Evolutionary conservation across 2,797 vertebrate genomes (phyloP).

Genomic region (Pangasius krempfi): DNA sequence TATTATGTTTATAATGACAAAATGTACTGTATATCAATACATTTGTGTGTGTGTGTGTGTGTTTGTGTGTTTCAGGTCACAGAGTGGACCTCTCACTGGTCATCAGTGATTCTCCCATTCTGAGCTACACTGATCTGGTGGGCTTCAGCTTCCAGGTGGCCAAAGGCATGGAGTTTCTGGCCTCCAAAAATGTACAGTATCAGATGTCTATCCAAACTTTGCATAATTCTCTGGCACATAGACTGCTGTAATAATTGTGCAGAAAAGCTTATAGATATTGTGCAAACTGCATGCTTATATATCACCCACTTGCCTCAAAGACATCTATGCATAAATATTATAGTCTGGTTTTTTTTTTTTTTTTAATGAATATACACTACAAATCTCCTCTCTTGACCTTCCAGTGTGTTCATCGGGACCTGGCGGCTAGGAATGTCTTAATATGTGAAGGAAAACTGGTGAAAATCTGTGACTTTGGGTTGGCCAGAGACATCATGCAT

Average conservation of each 20-base stretch:
- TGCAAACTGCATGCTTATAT: background rate
- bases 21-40: background rate
- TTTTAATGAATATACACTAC: too few species aligned
- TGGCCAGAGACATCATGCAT: constrained; percentile 96
- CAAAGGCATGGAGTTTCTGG: constrained; percentile 97
- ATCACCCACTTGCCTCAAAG: background rate
- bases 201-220: background rate
- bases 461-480: constrained; percentile 98
- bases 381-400: constrained; percentile 19
- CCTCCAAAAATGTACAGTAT: constrained; percentile 90
- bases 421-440: constrained; percentile 94
- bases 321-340: background rate
- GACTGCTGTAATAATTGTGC: background rate
- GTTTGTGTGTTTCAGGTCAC: constrained; percentile 73
- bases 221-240: background rate
- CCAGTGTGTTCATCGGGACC: constrained; percentile 96
- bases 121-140: constrained; percentile 91
- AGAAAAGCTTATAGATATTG: background rate
- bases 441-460: constrained; percentile 98
- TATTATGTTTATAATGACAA: background rate
- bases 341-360: background rate
- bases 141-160: constrained; percentile 98
- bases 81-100: constrained; percentile 77
- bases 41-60: constrained; percentile 19
- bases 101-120: constrained; percentile 87